Evolutionary conservation across 2,888 invertebrate genomes (phyloP).

Genomic region (Lampropteryx suffumata): DNA sequence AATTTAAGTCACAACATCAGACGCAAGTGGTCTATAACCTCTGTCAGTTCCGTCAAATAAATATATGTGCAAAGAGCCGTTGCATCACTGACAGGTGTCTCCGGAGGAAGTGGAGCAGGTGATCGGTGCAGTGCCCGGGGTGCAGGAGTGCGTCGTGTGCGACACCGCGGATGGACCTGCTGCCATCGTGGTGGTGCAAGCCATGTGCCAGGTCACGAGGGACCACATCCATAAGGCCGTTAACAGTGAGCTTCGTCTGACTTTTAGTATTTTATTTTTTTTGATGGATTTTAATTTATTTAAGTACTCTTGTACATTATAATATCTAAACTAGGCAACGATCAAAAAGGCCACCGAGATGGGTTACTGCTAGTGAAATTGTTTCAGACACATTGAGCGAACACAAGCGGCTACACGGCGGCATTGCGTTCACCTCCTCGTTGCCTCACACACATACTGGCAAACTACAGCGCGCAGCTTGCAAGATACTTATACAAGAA

Average conservation of each 20-base stretch:
- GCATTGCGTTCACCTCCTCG: slow-evolving; percentile 47
- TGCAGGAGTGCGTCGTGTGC: slow-evolving; percentile 46
- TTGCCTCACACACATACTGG: slow-evolving; percentile 55
- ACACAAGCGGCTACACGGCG: slow-evolving; percentile 56
- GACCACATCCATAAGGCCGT: slow-evolving; percentile 46
- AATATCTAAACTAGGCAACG: too few relatives aligned
- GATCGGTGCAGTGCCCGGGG: slow-evolving; percentile 47
- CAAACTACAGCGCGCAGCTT: slow-evolving; percentile 46
- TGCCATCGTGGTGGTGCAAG: slow-evolving; percentile 42
- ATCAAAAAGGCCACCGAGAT: too few relatives aligned
- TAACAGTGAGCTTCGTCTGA: slow-evolving; percentile 35
- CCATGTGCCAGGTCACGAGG: slow-evolving; percentile 23
- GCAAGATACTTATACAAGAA: slow-evolving; percentile 37
- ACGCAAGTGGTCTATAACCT: too few relatives aligned
- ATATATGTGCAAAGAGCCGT: too few relatives aligned
- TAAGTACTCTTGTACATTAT: not conserved
- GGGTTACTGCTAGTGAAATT: not conserved
- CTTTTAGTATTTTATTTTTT: too few relatives aligned
- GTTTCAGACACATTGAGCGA: slow-evolving; percentile 47
- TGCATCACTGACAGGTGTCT: slow-evolving; percentile 41
- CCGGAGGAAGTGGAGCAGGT: slow-evolving; percentile 58
- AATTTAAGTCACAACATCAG: too few relatives aligned
- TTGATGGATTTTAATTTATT: too few relatives aligned
- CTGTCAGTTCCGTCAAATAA: too few relatives aligned
- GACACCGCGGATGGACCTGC: slow-evolving; percentile 47